Evolutionary conservation across 2,113 vertebrate genomes (phyloP), one percentile per base, ranked within the genome.

Genomic region (Trematomus loennbergii): DNA sequence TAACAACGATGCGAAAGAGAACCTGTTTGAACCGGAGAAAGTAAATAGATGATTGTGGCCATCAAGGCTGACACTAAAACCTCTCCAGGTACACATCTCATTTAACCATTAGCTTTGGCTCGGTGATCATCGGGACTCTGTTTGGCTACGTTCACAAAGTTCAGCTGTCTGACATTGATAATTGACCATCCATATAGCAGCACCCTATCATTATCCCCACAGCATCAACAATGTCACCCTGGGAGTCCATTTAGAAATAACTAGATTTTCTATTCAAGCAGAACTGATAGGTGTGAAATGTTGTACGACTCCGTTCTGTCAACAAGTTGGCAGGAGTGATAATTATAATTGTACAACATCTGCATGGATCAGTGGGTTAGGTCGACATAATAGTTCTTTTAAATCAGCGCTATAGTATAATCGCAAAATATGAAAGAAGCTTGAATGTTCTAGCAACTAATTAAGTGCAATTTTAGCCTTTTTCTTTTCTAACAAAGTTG

Each of bases 81-180:
- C 66, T 68, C 77, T 74, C 65, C 59, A 72, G 54, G 67, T 71
- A 48, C 77, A 59, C 53, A 22, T 75, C 77, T 72, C 67, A 83
- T 84, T 62, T 54, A 82, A 54, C 52, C 70, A 66, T 81, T 86
- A 81, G 74, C 69, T 73, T 29, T 43, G 55, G 60, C 57, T 46
- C 22, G 0, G 9, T 64, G 77, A 58, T 70, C 65, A 65, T 36
- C 29, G 13, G 63, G 10, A 10, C 12, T 65, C 22, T 53, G 25
- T 72, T 53, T 52, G 58, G 59, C 33, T 64, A 25, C 50, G 15
- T 40, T 3, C 33, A 33, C 48, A 48, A 49, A 10, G 60, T 33
- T 67, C 55, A 40, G 49, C 64, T 13, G 8, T n/a, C 64, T 58
- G 49, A 78, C 22, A 36, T 5, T 22, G 13, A 68, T 75, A 25